These are phyloP conservation scores for Chionomys nivalis DNA, from an alignment of 2,113 vertebrate genomes.

Conservation along the genomic window DNA sequence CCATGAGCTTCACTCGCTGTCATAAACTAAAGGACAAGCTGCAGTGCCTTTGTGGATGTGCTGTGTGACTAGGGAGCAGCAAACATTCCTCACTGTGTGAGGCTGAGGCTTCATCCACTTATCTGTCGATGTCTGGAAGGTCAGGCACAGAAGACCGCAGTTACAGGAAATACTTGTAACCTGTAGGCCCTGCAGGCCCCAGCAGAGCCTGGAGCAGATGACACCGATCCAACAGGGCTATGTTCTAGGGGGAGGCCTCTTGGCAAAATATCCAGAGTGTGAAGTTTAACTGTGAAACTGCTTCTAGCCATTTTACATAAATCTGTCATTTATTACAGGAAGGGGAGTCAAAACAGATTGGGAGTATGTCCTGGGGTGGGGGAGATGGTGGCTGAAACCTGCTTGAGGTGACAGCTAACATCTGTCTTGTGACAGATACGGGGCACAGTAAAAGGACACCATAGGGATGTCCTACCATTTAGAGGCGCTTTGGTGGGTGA, in stretches of 20 bases:
- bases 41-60: constrained; percentile 77
- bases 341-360: neutral
- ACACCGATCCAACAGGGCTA: constrained; percentile 83
- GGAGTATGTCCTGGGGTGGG: neutral
- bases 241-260: constrained; percentile 73
- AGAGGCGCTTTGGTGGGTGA: neutral
- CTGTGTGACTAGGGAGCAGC: neutral
- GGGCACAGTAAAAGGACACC: neutral
- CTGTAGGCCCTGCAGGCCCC: constrained; percentile 83
- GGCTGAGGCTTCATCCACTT: constrained; percentile 86
- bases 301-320: neutral
- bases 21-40: constrained; percentile 50
- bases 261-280: constrained; percentile 82
- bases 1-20: constrained; percentile 65
- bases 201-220: constrained; percentile 90
- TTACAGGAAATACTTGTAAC: constrained; percentile 89
- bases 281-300: constrained; percentile 76
- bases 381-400: neutral
- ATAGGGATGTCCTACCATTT: rapidly evolving
- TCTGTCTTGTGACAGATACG: neutral
- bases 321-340: neutral
- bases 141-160: constrained; percentile 85
- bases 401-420: constrained; percentile 30
- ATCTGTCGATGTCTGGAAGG: constrained; percentile 84
- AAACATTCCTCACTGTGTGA: neutral